Evolutionary conservation across 2,797 vertebrate genomes (phyloP), one percentile per base, ranked within the genome.

Genomic region (Xenopus petersii): DNA sequence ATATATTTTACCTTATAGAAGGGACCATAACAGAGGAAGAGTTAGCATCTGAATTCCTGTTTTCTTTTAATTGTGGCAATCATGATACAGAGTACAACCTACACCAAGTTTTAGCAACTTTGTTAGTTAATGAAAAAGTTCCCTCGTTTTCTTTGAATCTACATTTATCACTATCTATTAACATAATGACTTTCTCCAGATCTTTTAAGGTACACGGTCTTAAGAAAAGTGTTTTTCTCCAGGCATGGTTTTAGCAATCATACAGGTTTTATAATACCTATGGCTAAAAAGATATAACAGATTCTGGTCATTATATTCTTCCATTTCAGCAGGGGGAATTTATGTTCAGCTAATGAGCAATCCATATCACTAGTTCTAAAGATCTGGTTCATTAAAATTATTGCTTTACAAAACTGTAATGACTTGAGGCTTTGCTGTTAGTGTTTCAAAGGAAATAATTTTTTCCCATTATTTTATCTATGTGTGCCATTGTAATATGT

Each of bases 311-410:
- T 86, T 84, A 86, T 85, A 64, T 83, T 70, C 79, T 82, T 54
- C 73, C 85, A 80, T 67, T 89, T 86, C 89, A 89, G 84, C 85
- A 86, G 85, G 87, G 82, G 75, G 73, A 84, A 78, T 79, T 87
- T 83, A 81, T 83, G 86, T 89, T 82, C 74, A 64, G 67, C 82
- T 92, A 89, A 88, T 89, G 85, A 92, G 87, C 85, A 86, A 81
- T 71, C 81, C 81, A 60, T 86, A 81, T 84, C 87, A 87, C 87
- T 87, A 67, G 84, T 88, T 85, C 80, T 83, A 82, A 89, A 88
- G 84, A 85, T 85, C 82, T 85, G 77, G 84, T 81, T 88, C 87
- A 87, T 89, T 88, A 90, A 82, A 82, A 74, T 64, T 84, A 76
- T 81, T 82, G 81, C 80, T 87, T 85, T 83, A 81, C 84, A 83